Conservation (phyloP, 2,797 vertebrate genomes). For the Tinamus major region DNA sequence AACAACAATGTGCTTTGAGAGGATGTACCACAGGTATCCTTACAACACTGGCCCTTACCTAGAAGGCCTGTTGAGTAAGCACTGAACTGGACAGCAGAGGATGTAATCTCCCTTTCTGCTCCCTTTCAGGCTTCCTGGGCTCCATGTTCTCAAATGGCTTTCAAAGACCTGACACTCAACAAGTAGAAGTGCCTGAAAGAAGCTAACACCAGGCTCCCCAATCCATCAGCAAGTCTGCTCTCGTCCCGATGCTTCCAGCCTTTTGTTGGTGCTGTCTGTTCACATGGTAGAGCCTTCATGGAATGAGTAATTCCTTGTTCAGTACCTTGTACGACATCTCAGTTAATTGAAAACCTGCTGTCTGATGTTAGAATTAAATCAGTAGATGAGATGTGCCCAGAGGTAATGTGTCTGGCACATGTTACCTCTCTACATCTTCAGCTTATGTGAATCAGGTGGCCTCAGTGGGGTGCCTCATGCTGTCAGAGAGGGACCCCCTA, state of each 20-base stretch:
- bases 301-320: not conserved
- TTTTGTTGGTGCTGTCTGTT: not conserved
- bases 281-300: not conserved
- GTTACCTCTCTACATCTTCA: not conserved
- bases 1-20: not conserved
- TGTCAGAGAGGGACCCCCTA: not conserved
- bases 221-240: not conserved
- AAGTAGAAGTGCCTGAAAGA: not conserved
- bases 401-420: not conserved
- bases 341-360: not conserved
- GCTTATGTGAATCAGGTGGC: not conserved
- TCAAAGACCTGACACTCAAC: not conserved
- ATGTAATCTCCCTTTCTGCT: not conserved
- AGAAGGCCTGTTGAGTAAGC: not conserved
- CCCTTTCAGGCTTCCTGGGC: not conserved
- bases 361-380: not conserved
- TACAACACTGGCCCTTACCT: not conserved
- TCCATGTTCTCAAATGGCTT: not conserved
- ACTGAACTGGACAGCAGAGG: not conserved
- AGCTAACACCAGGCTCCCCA: not conserved
- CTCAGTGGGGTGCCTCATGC: not conserved
- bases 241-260: not conserved
- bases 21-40: not conserved
- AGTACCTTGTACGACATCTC: not conserved
- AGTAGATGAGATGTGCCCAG: not conserved